Conservation (phyloP, 2,888 invertebrate genomes). For the Cataglyphis altisquamis region DNA sequence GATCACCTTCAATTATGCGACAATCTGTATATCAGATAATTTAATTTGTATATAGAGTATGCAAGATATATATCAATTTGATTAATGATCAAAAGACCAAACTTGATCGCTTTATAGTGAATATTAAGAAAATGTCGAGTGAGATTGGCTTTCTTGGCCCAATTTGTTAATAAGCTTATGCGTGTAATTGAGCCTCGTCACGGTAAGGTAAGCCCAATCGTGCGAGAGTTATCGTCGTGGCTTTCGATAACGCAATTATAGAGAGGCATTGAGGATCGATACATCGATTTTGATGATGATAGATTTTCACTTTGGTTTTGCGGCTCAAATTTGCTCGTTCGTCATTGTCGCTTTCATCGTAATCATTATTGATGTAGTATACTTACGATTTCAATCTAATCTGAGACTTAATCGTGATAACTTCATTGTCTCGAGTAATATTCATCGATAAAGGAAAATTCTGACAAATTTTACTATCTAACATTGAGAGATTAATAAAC, state of each 20-base stretch:
- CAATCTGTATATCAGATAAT: not conserved
- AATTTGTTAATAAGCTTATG: slow-evolving; percentile 57
- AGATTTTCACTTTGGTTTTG: slow-evolving; percentile 62
- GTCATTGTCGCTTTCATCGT: slow-evolving; percentile 44
- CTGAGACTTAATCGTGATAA: not conserved
- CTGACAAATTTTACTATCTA: not conserved
- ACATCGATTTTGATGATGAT: slow-evolving; percentile 47
- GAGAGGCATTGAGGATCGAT: slow-evolving; percentile 37
- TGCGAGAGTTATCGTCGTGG: slow-evolving; percentile 68
- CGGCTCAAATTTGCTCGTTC: slow-evolving; percentile 20
- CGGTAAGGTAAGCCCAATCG: slow-evolving; percentile 55
- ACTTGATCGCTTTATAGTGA: slow-evolving; percentile 13
- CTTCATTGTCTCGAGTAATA: not conserved
- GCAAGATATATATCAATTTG: not conserved
- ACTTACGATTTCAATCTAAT: slow-evolving; percentile 40
- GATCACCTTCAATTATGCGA: not conserved
- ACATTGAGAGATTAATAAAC: not conserved
- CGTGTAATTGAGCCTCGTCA: slow-evolving; percentile 60
- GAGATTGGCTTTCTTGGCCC: slow-evolving; percentile 60
- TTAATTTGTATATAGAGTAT: not conserved
- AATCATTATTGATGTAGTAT: slow-evolving; percentile 42
- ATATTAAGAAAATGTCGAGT: slow-evolving; percentile 43
- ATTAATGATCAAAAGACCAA: slow-evolving; percentile 18
- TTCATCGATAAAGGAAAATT: not conserved
- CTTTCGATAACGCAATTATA: slow-evolving; percentile 64